Base-by-base conservation (phyloP, 2,797 vertebrate genomes). In the Decapterus maruadsi region DNA sequence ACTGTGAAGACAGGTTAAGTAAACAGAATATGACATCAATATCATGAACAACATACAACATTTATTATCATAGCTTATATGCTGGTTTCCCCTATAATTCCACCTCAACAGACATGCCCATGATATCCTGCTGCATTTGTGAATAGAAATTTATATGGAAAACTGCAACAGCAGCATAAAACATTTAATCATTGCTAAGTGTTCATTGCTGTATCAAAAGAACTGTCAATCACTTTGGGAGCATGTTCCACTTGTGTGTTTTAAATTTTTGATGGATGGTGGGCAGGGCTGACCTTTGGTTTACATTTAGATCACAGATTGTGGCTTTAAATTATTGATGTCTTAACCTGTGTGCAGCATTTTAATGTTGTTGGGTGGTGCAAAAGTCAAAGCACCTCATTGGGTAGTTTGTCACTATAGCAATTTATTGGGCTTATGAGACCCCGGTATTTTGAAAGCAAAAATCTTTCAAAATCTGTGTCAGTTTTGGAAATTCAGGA, bases 271-370 rank as follows among this genome's bases (percentile, higher is more conserved):
- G 54, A 89, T 86, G 63, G 60, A 26, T 26, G 26, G 26, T 53
- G 40, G 82, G 82, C 73, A 82, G 83, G 60, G 59, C 70, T 87
- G 85, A 90, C 88, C 84, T 91, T 91, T 87, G 64, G 60, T 81
- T 87, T 88, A 77, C 87, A 78, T 82, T 85, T 87, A 54, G 75
- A 85, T 88, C 83, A 78, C 78, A 91, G 70, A 77, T 69, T 72
- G 68, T 2, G 29, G 16, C 57, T 86, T 83, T 90, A 63, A 82
- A 89, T 89, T 77, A 84, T 91, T 87, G 46, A 89, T 77, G 51
- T 63, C 48, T 54, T 66, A 64, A 84, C 80, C 79, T 72, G 75
- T 76, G 59, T 72, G 75, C 4, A 68, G 75, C 9, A 61, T 84
- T 81, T 89, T 74, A 77, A 75, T 85, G 61, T 71, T 58, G 38